Evolutionary conservation across 2,888 invertebrate species (phyloP), one percentile per base, ranked within the genome.

Genomic region (Petrolisthes cinctipes): DNA sequence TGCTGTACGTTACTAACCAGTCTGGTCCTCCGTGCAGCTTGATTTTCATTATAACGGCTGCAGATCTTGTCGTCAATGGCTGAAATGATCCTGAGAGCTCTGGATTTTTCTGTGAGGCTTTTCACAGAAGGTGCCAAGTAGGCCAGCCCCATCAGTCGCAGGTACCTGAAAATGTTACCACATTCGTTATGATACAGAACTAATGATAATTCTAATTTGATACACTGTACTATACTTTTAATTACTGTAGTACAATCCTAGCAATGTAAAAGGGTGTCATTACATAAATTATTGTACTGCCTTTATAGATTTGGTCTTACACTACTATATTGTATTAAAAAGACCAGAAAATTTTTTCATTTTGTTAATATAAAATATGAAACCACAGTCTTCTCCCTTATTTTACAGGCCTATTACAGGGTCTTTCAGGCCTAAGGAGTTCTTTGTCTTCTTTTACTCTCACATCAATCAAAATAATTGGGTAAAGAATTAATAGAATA

Each of bases 31-130:
- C 78, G 73, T 9, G 84, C 84, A 66, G 78, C 84, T 11, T 66
- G n/a, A n/a, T 78, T 37, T 7, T n/a, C 17, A 20, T 61, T 78
- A 54, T 84, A 78, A 23, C 68, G 57, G 14, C 61, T 57, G 7
- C 66, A 66, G 56, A 84, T 84, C 66, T 84, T 84, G 75, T 84
- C 84, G 53, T 84, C 78, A 2, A 84, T 54, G 61, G 84, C 84
- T 4, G 84, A 84, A 9, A 84, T 84, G 66, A 84, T 84, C 53
- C 84, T 76, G 9, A 84, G 78, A 1, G 84, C 78, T 61, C 53
- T 76, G n/a, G 78, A 57, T 61, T 76, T 78, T 14, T 84, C 84
- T 37, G 75, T 53, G 53, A 84, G 51, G 20, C 78, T 78, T 20
- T 84, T 57, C 23, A 75, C 7, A n/a, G n/a, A 66, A 1, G 84